phyloP scores from a whole-genome alignment of 2,113 vertebrate genomes.

The Tupaia tana region DNA sequence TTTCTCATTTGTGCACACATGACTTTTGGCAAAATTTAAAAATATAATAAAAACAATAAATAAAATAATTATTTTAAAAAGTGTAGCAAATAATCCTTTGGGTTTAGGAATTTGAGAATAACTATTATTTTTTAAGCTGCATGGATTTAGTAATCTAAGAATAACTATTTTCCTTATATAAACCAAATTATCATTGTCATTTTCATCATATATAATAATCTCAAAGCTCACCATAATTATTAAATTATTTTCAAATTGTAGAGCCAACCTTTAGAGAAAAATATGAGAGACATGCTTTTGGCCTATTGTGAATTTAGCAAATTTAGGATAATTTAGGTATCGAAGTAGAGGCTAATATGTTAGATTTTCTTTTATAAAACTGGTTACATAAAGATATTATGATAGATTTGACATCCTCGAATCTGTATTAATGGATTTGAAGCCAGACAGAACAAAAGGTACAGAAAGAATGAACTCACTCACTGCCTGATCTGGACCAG shows the following conservation, averaged over 20 bases:
- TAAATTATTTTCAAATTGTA: background rate
- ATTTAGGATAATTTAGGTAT: background rate
- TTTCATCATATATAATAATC: background rate
- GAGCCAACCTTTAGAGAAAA: background rate
- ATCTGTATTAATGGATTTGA: background rate
- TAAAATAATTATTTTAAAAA: too few relatives aligned
- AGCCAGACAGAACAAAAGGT: background rate
- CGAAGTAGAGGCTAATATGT: background rate
- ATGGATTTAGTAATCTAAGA: background rate
- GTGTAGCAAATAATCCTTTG: too few relatives aligned
- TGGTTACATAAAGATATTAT: background rate
- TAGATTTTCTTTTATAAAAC: background rate
- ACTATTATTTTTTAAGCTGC: background rate
- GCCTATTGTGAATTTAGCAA: background rate
- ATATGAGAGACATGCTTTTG: background rate
- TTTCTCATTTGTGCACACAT: too few relatives aligned
- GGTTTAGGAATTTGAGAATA: too few relatives aligned
- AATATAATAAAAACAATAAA: too few relatives aligned
- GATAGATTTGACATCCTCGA: background rate
- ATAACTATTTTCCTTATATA: background rate
- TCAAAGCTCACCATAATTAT: background rate
- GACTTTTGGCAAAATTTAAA: too few relatives aligned
- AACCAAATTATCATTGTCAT: background rate
- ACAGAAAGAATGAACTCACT: background rate
- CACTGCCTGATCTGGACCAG: background rate